Conservation (phyloP, 1,140 invertebrate genomes). For the Muscidifurax raptorellus region DNA sequence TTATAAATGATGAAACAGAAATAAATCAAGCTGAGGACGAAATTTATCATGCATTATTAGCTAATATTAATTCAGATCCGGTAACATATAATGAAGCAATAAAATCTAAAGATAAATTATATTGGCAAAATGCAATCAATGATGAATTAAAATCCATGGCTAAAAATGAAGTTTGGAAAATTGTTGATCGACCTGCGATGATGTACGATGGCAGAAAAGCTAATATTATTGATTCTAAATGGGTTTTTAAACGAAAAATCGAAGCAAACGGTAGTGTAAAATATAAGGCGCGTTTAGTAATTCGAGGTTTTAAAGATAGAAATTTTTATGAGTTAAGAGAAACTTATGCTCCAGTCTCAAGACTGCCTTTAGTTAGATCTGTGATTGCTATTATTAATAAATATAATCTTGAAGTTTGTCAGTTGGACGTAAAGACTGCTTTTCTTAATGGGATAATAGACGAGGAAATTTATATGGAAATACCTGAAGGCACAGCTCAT, state of each 20-base stretch:
- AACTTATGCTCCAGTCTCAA: conserved; percentile 47
- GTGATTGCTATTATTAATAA: conserved; percentile 51
- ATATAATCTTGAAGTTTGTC: conserved; percentile 56
- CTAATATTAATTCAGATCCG: conserved; percentile 28
- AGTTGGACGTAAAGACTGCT: conserved; percentile 68
- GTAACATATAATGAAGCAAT: conserved; percentile 34
- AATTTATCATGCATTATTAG: neutral
- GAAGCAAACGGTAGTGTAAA: neutral
- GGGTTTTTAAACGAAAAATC: neutral
- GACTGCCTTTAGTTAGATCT: conserved; percentile 44
- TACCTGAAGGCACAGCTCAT: conserved; percentile 56
- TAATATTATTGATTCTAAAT: too few relatives aligned
- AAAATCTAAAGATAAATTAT: neutral
- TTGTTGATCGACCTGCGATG: neutral
- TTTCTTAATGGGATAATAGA: conserved; percentile 63
- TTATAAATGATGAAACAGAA: too few relatives aligned
- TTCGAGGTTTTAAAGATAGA: conserved; percentile 42
- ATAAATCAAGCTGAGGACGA: neutral
- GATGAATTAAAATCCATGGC: conserved; percentile 44
- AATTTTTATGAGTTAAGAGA: conserved; percentile 15
- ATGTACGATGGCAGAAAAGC: too few relatives aligned
- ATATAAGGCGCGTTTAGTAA: conserved; percentile 50
- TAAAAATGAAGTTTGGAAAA: conserved; percentile 44
- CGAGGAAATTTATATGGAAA: too few relatives aligned
- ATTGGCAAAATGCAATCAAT: conserved; percentile 31